These are phyloP conservation scores for Ferrisia virgata DNA, from an alignment of 2,888 invertebrate genomes.

Conservation along the genomic window DNA sequence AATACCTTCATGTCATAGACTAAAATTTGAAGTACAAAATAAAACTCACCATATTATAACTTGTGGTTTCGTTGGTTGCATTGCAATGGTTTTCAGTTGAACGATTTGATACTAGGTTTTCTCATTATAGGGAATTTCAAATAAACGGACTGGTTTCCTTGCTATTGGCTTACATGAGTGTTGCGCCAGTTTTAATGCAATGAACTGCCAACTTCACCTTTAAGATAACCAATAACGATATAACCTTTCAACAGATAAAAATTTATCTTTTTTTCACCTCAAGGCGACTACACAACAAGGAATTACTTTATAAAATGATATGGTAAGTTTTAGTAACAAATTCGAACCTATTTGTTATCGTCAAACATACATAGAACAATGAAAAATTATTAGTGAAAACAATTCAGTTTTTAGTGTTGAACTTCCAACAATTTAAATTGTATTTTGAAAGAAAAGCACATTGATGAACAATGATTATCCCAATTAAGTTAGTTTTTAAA, in stretches of 20 bases:
- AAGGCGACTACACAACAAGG: not conserved
- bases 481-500: too few species aligned
- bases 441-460: too few species aligned
- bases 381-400: too few species aligned
- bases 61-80: not conserved
- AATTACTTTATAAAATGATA: too few species aligned
- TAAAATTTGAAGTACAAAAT: not conserved
- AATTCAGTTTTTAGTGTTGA: too few species aligned
- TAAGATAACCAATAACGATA: not conserved
- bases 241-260: not conserved
- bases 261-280: not conserved
- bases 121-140: not conserved
- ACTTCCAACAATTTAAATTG: too few species aligned
- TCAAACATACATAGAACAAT: too few species aligned
- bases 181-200: not conserved
- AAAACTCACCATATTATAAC: not conserved
- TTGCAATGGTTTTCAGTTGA: not conserved
- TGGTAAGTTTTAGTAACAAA: too few species aligned
- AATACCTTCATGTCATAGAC: not conserved
- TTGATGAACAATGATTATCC: too few species aligned
- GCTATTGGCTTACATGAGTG: not conserved
- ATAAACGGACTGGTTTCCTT: not conserved
- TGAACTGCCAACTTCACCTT: not conserved
- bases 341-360: too few species aligned
- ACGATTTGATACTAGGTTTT: not conserved